Evolutionary conservation across 2,888 invertebrate species (phyloP).

Genomic region (Abrostola tripartita): DNA sequence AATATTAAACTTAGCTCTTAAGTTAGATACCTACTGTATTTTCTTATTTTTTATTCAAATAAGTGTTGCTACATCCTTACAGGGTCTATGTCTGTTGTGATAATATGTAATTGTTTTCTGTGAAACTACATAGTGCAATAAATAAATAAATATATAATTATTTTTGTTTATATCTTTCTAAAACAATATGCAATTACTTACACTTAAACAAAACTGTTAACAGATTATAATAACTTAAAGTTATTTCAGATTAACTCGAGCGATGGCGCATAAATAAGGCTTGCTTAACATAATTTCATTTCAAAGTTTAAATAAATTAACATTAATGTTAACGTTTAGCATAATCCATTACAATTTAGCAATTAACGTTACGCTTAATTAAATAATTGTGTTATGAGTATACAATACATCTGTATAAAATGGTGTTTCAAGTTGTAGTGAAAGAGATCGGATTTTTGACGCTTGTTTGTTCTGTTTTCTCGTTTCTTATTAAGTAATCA

Average conservation of each 20-base stretch:
- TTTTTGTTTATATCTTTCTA: no score
- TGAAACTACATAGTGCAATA: no score
- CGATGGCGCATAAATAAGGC: conserved; percentile 44
- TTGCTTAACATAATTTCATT: conserved; percentile 50
- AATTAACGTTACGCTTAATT: conserved; percentile 41
- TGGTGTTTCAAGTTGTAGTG: not conserved
- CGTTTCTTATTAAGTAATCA: no score
- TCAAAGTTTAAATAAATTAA: conserved; percentile 47
- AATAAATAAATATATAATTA: no score
- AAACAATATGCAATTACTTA: conserved; percentile 26
- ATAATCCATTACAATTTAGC: conserved; percentile 46
- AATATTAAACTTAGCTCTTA: no score
- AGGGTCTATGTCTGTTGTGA: no score
- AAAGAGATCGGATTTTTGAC: not conserved
- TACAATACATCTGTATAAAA: conserved; percentile 18
- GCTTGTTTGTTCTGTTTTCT: not conserved
- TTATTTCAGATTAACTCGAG: conserved; percentile 40
- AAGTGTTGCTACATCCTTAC: no score
- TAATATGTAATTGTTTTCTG: no score
- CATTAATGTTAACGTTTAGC: conserved; percentile 39
- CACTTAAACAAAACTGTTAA: conserved; percentile 33
- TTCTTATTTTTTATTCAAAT: no score
- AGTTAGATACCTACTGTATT: no score
- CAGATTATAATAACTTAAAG: conserved; percentile 44
- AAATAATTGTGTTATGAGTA: conserved; percentile 25